Evolutionary conservation across 2,888 invertebrate species (phyloP).

Genomic region (Dastarcus helophoroides): DNA sequence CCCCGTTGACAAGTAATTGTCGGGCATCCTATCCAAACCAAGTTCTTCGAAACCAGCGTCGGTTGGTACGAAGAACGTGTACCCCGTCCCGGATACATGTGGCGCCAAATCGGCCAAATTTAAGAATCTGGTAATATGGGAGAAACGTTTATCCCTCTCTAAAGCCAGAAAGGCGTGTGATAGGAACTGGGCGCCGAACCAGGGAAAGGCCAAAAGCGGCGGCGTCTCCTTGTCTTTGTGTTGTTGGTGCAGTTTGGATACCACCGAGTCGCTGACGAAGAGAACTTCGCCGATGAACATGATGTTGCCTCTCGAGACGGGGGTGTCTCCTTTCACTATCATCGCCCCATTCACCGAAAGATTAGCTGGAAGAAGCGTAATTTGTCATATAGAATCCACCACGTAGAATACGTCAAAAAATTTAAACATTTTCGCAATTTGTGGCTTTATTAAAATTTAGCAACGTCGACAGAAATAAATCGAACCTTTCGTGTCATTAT

Average conservation of each 20-base stretch:
- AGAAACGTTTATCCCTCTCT: conserved; percentile 44
- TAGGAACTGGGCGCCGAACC: conserved; percentile 53
- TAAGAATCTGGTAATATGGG: conserved; percentile 49
- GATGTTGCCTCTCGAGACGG: conserved; percentile 47
- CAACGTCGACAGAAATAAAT: too few relatives aligned
- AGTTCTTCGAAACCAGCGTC: conserved; percentile 53
- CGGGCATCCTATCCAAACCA: conserved; percentile 46
- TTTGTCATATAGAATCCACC: too few relatives aligned
- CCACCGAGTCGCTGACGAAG: conserved; percentile 50
- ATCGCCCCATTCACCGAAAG: conserved; percentile 48
- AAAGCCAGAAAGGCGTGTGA: conserved; percentile 51
- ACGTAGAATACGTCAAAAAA: too few relatives aligned
- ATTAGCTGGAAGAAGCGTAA: conserved; percentile 32
- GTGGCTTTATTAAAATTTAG: too few relatives aligned
- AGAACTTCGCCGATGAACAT: conserved; percentile 52
- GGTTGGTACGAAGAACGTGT: conserved; percentile 59
- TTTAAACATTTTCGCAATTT: too few relatives aligned
- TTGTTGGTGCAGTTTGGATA: conserved; percentile 49
- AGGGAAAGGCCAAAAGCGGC: conserved; percentile 50
- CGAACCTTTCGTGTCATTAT: too few relatives aligned
- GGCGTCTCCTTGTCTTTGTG: conserved; percentile 55
- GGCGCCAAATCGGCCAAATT: conserved; percentile 51
- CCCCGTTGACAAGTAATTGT: conserved; percentile 44
- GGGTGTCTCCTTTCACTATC: conserved; percentile 49
- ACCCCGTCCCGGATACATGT: conserved; percentile 50